phyloP scores from a whole-genome alignment of 2,888 invertebrate genomes.

The Malthinus seriepunctatus region DNA sequence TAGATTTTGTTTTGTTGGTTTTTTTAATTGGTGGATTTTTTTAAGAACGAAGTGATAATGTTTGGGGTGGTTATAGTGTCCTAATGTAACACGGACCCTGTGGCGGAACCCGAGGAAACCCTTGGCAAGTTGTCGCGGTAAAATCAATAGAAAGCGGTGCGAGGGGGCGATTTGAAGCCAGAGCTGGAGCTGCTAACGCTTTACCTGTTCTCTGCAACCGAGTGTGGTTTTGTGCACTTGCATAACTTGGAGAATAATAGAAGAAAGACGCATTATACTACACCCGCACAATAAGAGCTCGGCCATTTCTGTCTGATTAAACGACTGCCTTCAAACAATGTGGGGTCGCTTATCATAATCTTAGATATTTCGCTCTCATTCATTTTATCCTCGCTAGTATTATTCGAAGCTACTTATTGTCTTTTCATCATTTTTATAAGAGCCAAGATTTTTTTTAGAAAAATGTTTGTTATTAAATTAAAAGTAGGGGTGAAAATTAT shows the following conservation, averaged over 20 bases:
- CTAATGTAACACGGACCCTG: conserved; percentile 33
- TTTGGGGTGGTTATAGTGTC: conserved; percentile 31
- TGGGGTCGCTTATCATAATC: conserved; percentile 12
- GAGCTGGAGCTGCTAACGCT: conserved; percentile 26
- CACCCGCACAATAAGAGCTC: conserved; percentile 12
- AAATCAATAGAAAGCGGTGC: conserved; percentile 40
- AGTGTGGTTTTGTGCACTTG: conserved; percentile 28
- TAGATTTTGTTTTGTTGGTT: conserved; percentile 1
- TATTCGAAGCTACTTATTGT: background rate
- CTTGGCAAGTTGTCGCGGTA: conserved; percentile 38
- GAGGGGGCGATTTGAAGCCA: conserved; percentile 37
- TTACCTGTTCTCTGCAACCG: conserved; percentile 30
- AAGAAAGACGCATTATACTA: conserved; percentile 18
- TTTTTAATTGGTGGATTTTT: conserved; percentile 9
- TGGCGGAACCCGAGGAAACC: conserved; percentile 35
- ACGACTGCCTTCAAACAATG: conserved; percentile 13
- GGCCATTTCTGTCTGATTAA: conserved; percentile 11
- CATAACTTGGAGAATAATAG: conserved; percentile 19
- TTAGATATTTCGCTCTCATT: conserved; percentile 15
- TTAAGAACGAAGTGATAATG: conserved; percentile 5
- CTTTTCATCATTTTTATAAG: background rate
- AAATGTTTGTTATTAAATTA: conserved; percentile 6
- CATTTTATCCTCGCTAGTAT: conserved; percentile 6
- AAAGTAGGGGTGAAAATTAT: conserved; percentile 6
- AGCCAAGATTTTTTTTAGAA: conserved; percentile 4